Base-by-base conservation (phyloP, 2,888 invertebrate genomes). In the Eupsilia transversa region DNA sequence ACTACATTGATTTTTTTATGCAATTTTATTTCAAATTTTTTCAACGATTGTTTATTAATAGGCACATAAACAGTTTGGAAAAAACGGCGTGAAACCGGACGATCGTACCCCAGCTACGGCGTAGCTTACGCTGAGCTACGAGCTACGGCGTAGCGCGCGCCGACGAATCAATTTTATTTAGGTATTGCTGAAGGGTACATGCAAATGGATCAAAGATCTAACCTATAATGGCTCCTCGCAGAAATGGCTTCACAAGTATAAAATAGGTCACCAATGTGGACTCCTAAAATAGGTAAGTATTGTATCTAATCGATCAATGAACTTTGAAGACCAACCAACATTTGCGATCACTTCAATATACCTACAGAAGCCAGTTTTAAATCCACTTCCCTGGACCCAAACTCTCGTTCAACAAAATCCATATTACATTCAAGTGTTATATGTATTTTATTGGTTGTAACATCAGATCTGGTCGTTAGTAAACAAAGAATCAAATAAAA, bases 401-500 rank as follows among this genome's bases (percentile, higher is more conserved):
- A 76, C n/a, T 57, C 49, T 52, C 10, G 17, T 64, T 20, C 27
- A 78, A 71, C 73, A 61, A 61, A 82, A 80, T 74, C 59, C 23
- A 71, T 68, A 69, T 69, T 61, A 72, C 38, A 65, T 67, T 41
- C 49, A 72, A 74, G 66, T 82, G 59, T 68, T 69, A 74, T 84
- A 74, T 35, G 61, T 82, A 82, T 86, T 83, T 83, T 85, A 85
- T 85, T 79, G 75, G 38, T 52, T 64, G 81, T 75, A 80, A 77
- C 79, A 85, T 85, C 82, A 69, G 80, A 77, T 74, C 60, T 68
- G 78, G 81, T 83, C 86, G 86, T 88, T 85, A 83, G 86, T 86
- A 87, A 89, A 87, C 86, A 89, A 88, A 79, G 83, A 84, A 83
- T 83, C 67, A 77, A 80, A 86, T 87, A 87, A 83, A 86, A 86